These are phyloP conservation scores for Centrocercus urophasianus DNA, from an alignment of 2,113 vertebrate genomes.

Conservation along the genomic window DNA sequence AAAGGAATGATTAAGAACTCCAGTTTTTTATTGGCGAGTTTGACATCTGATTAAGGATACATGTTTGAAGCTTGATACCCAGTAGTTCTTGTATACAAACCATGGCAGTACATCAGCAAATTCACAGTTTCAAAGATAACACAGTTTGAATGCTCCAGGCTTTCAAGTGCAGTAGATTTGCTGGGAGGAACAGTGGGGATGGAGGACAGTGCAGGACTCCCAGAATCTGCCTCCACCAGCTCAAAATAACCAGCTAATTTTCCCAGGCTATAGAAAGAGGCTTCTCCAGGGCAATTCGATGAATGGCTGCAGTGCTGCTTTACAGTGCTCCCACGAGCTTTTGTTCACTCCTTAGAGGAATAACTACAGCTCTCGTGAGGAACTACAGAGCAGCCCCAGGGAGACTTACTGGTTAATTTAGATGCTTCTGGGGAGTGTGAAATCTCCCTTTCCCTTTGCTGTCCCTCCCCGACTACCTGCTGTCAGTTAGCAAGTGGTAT, in stretches of 20 bases:
- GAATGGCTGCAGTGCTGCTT: neutral
- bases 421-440: neutral
- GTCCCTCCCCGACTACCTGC: neutral
- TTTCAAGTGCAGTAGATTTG: neutral
- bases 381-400: neutral
- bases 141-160: neutral
- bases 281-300: neutral
- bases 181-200: neutral
- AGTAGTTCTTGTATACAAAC: neutral
- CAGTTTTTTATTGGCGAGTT: conserved; percentile 32
- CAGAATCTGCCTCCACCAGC: neutral
- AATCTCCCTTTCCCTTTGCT: neutral
- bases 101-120: neutral
- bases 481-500: neutral
- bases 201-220: neutral
- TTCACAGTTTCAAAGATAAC: neutral
- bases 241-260: conserved; percentile 16
- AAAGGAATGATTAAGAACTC: neutral
- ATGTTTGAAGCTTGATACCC: neutral
- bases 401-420: neutral
- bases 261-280: neutral
- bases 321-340: neutral
- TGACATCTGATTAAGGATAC: neutral
- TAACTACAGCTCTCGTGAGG: neutral
- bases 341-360: neutral